Evolutionary conservation across 2,888 invertebrate genomes (phyloP).

Genomic region (Zaprionus obscuricornis): DNA sequence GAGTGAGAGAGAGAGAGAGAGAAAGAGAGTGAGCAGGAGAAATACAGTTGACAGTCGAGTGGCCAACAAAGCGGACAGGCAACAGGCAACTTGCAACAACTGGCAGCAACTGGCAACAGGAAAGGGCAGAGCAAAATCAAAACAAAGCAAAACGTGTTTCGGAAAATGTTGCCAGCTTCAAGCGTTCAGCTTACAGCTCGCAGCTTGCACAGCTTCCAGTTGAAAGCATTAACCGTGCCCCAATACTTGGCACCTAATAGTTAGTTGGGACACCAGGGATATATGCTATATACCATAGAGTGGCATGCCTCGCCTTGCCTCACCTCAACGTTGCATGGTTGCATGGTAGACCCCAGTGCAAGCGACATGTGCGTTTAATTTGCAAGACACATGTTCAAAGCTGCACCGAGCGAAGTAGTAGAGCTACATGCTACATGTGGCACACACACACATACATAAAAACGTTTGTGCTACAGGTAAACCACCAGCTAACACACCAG

Average conservation of each 20-base stretch:
- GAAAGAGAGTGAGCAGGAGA: no score
- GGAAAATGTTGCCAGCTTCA: slow-evolving; percentile 28
- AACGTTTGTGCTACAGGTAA: slow-evolving; percentile 5
- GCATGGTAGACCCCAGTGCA: no score
- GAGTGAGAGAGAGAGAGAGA: no score
- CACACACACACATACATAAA: no score
- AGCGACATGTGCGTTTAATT: slow-evolving; percentile 81
- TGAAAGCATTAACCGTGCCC: no score
- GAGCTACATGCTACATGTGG: not conserved
- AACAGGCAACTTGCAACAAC: slow-evolving; percentile 1
- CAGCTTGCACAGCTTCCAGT: no score
- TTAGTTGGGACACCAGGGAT: no score
- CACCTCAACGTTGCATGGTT: no score
- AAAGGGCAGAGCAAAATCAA: slow-evolving; percentile 61
- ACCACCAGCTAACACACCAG: no score
- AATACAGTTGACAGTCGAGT: slow-evolving; percentile 52
- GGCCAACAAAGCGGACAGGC: slow-evolving; percentile 53
- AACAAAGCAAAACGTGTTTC: slow-evolving; percentile 54
- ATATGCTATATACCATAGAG: no score
- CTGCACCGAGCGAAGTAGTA: slow-evolving; percentile 17
- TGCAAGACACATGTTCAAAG: slow-evolving; percentile 77
- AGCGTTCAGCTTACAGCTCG: not conserved
- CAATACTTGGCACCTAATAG: no score
- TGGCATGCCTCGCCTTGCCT: no score
- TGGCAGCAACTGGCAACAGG: slow-evolving; percentile 48